Conservation (phyloP, 2,113 vertebrate genomes). For the Colaptes auratus region DNA sequence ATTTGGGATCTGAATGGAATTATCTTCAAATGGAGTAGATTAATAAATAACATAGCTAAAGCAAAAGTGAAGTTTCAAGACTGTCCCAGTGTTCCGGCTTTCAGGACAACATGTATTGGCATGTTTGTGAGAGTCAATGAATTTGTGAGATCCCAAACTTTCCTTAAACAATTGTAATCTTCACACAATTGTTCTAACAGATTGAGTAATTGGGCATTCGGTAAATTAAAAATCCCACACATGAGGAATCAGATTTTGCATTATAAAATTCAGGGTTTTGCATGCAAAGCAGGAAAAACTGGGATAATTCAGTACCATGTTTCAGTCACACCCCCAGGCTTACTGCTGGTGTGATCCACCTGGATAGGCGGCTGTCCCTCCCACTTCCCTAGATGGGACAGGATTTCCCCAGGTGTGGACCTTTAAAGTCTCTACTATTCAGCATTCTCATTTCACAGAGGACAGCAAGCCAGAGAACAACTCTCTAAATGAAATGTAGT, state of each 20-base stretch:
- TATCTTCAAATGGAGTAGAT: constrained; percentile 7
- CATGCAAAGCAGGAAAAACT: background rate
- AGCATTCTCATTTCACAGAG: background rate
- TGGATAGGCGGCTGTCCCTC: background rate
- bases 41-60: constrained; percentile 28
- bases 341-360: background rate
- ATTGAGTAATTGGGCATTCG: background rate
- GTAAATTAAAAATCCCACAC: background rate
- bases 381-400: background rate
- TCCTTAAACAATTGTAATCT: background rate
- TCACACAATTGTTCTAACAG: background rate
- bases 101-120: background rate
- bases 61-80: background rate
- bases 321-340: background rate
- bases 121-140: fast-evolving
- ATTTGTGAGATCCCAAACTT: background rate
- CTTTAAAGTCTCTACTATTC: background rate
- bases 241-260: background rate
- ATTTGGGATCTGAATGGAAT: constrained; percentile 37
- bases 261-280: background rate
- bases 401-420: background rate
- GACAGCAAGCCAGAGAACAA: background rate
- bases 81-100: background rate
- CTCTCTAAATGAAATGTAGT: background rate
- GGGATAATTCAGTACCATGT: background rate